phyloP scores from a whole-genome alignment of 2,888 invertebrate genomes.

The Drosophila mulleri region DNA sequence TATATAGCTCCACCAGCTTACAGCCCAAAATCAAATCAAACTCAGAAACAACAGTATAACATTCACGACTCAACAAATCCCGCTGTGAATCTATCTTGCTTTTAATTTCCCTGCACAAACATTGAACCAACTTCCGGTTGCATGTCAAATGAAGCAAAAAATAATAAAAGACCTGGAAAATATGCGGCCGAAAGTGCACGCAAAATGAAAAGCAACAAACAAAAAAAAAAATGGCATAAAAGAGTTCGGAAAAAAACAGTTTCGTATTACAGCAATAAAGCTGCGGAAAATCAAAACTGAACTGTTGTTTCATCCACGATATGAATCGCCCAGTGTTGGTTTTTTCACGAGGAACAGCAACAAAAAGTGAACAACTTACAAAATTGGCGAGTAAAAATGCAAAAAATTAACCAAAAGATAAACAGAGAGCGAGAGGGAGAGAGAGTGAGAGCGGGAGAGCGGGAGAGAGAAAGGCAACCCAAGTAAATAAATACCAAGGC shows the following conservation, averaged over 20 bases:
- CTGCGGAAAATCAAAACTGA: slow-evolving; percentile 66
- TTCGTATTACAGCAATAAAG: slow-evolving; percentile 74
- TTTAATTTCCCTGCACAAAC: slow-evolving; percentile 71
- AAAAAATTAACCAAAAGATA: slow-evolving; percentile 34
- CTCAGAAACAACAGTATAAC: slow-evolving; percentile 23
- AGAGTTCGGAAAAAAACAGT: slow-evolving; percentile 48
- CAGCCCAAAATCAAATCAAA: slow-evolving; percentile 35
- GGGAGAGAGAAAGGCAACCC: neutral
- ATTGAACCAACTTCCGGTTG: slow-evolving; percentile 70
- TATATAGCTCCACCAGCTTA: slow-evolving; percentile 3
- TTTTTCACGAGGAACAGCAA: neutral
- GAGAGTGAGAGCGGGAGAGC: neutral
- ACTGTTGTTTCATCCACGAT: slow-evolving; percentile 51
- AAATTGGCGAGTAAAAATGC: slow-evolving; percentile 32
- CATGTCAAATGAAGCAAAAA: slow-evolving; percentile 68
- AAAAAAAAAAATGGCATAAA: slow-evolving; percentile 12
- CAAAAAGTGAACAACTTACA: slow-evolving; percentile 19
- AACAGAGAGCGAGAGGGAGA: slow-evolving; percentile 9
- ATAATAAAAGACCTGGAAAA: slow-evolving; percentile 55
- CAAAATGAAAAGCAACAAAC: slow-evolving; percentile 20
- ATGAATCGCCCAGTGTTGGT: slow-evolving; percentile 42
- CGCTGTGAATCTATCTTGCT: slow-evolving; percentile 28
- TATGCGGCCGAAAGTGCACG: slow-evolving; percentile 61
- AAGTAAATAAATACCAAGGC: slow-evolving; percentile 73
- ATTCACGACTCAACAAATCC: slow-evolving; percentile 43